A percentile compares a stretch with the other conserved stretches of the same genome.
Conservation (phyloP, 2,113 vertebrate species). For the Mugil cephalus region DNA sequence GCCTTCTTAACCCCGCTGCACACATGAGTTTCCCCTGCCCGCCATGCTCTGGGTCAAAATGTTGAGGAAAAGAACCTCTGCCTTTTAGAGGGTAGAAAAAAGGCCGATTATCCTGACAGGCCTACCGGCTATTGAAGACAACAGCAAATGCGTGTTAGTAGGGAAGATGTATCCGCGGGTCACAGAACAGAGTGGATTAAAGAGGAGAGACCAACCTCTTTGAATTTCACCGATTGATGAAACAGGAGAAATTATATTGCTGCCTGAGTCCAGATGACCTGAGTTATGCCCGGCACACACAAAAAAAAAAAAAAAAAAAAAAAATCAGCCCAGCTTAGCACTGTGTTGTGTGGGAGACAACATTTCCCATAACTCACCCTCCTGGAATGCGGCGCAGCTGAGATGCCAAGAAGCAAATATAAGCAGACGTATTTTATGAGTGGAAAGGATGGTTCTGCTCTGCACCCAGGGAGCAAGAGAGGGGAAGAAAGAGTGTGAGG, state of each 20-base stretch:
- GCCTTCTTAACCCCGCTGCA: conserved; percentile 64
- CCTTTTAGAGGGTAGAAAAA: conserved; percentile 37
- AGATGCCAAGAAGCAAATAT: conserved; percentile 82
- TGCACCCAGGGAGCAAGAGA: conserved; percentile 13
- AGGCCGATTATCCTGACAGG: conserved; percentile 54
- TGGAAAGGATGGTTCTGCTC: conserved; percentile 79
- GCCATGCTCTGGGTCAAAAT: conserved; percentile 65
- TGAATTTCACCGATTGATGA: background rate
- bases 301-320: background rate
- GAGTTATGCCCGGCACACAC: conserved; percentile 33
- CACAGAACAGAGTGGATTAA: conserved; percentile 36
- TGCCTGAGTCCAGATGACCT: conserved; percentile 35
- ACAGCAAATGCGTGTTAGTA: conserved; percentile 44
- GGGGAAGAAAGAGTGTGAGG: background rate
- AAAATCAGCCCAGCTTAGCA: conserved; percentile 16
- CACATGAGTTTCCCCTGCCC: conserved; percentile 64
- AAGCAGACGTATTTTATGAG: conserved; percentile 81
- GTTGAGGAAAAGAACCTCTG: conserved; percentile 42
- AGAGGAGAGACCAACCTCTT: conserved; percentile 8
- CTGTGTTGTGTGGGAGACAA: conserved; percentile 66
- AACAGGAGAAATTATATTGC: conserved; percentile 34
- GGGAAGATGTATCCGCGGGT: conserved; percentile 42
- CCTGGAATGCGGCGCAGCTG: conserved; percentile 81
- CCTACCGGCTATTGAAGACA: conserved; percentile 35
- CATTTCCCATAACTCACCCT: conserved; percentile 86